Percentiles rank a stretch among this genome's conserved stretches.
phyloP scores from a whole-genome alignment of 2,888 invertebrate species.

The Abscondita cerata region DNA sequence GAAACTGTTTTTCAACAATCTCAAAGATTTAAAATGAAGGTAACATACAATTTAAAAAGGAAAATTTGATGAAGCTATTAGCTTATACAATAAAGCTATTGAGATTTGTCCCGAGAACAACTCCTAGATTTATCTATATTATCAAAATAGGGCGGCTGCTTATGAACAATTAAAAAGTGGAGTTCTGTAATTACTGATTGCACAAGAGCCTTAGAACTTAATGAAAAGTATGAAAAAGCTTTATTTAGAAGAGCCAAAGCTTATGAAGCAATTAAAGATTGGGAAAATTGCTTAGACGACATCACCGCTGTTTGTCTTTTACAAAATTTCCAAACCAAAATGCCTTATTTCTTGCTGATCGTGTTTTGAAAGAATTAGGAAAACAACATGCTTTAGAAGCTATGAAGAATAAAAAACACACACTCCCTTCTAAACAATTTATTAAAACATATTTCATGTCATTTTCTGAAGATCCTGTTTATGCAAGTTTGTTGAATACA shows the following conservation, averaged over 20 bases:
- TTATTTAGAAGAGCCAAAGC: slow-evolving; percentile 83
- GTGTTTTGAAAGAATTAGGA: slow-evolving; percentile 85
- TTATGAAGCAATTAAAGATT: slow-evolving; percentile 79
- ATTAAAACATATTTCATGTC: slow-evolving; percentile 87
- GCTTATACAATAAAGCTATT: slow-evolving; percentile 91
- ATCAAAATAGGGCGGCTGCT: slow-evolving; percentile 95
- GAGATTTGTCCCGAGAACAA: slow-evolving; percentile 81
- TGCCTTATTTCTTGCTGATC: slow-evolving; percentile 84
- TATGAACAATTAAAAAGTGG: slow-evolving; percentile 91
- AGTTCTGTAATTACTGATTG: slow-evolving; percentile 87
- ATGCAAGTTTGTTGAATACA: slow-evolving; percentile 60
- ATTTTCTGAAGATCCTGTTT: slow-evolving; percentile 86
- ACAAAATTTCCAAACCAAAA: slow-evolving; percentile 86
- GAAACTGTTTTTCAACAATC: slow-evolving; percentile 76
- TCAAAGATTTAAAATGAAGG: slow-evolving; percentile 85
- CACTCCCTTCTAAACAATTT: slow-evolving; percentile 86
- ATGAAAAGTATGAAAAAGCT: slow-evolving; percentile 89
- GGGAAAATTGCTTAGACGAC: slow-evolving; percentile 86
- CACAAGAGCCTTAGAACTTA: slow-evolving; percentile 80
- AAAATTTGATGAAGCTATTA: slow-evolving; percentile 90
- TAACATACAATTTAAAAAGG: slow-evolving; percentile 84
- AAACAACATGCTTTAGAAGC: slow-evolving; percentile 77
- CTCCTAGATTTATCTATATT: slow-evolving; percentile 84
- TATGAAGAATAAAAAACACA: slow-evolving; percentile 70
- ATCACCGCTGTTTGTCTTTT: slow-evolving; percentile 91